Conservation (phyloP, 2,888 invertebrate genomes). For the Drosophila suboccidentalis region DNA sequence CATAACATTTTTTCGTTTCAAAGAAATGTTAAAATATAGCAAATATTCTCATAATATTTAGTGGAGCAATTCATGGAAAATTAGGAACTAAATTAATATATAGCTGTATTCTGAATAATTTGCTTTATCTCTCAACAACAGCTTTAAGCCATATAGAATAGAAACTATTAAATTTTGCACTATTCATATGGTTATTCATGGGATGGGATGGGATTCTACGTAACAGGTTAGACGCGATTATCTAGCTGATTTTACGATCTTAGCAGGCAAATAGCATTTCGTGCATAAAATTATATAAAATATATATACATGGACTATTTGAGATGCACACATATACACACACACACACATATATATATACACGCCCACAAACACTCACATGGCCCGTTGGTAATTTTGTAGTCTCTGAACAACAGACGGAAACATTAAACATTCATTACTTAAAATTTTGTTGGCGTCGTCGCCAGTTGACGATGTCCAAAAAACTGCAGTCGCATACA, state of each 20-base stretch:
- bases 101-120: not conserved
- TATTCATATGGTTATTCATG: constrained; percentile 29
- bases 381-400: constrained; percentile 18
- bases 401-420: constrained; percentile 57
- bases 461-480: constrained; percentile 56
- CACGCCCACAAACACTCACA: constrained; percentile 18
- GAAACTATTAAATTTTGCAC: not conserved
- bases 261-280: constrained; percentile 40
- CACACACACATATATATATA: not conserved
- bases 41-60: too few relatives aligned
- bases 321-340: constrained; percentile 22
- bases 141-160: not conserved
- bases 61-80: not conserved
- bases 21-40: too few relatives aligned
- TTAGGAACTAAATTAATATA: not conserved
- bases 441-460: constrained; percentile 66
- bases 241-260: constrained; percentile 45
- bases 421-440: constrained; percentile 81
- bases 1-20: not conserved
- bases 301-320: constrained; percentile 28
- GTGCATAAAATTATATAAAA: constrained; percentile 63
- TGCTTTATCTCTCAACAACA: not conserved
- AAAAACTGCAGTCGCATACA: constrained; percentile 69
- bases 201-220: constrained; percentile 6
- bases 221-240: constrained; percentile 29